Base-by-base conservation (phyloP, 2,113 vertebrate species). In the Prionailurus viverrinus region DNA sequence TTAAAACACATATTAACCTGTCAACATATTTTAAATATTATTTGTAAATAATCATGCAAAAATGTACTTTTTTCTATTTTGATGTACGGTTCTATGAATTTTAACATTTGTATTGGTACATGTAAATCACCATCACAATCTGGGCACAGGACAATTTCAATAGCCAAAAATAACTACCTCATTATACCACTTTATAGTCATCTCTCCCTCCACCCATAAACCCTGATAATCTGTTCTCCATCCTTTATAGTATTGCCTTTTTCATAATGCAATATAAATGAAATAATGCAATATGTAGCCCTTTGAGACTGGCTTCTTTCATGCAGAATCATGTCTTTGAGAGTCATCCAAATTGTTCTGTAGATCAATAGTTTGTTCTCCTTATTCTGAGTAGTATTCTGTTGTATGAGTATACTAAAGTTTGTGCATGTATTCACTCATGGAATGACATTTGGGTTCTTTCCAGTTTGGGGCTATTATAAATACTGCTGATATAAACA, bases 1-100 rank as follows among this genome's bases (percentile, higher is more conserved):
- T 87, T 39, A 94, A 94, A 86, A 94, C 33, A 81, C 68, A 74
- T 27, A 74, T 91, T 92, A 92, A 92, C 19, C 51, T 92, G 69
- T 41, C 23, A 73, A 89, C 78, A 87, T 79, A 92, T 27, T 76
- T 88, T 86, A 36, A 73, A 48, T 73, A 74, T 41, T 88, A 76
- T 66, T 88, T 88, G 45, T 23, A 82, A 91, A 58, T 69, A 76
- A 78, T 61, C 41, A 91, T 36, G 74, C 19, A 94, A 93, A 71
- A 65, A 88, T 68, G 6, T 21, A 51, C 25, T 7, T 91, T 94
- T 91, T 69, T 61, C 15, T 80, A 33, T 89, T 88, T 55, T 85
- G 29, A 4, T 88, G 33, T 83, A 69, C 25, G 76, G 39, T 41
- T 78, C 29, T 95, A 63, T 63, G 29, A 78, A 63, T 89, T 92